phyloP scores from a whole-genome alignment of 2,888 invertebrate species.

The Terebella lapidaria region DNA sequence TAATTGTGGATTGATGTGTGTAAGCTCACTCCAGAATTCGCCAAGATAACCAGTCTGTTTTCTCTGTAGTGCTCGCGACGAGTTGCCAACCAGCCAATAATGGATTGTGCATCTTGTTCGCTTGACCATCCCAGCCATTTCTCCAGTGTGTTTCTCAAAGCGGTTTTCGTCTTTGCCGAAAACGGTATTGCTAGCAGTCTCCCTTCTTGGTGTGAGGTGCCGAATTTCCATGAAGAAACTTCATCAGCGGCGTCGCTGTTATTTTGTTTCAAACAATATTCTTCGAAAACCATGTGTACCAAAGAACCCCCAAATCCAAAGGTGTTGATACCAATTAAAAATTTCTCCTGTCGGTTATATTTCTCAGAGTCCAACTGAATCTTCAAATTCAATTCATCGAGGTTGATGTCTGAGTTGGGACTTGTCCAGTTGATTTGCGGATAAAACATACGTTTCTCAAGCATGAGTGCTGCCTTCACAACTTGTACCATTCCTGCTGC shows the following conservation, averaged over 20 bases:
- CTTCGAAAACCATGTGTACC: conserved; percentile 19
- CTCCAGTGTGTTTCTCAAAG: conserved; percentile 8
- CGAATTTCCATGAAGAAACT: conserved; percentile 12
- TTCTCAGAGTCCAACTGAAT: conserved; percentile 8
- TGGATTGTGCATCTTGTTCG: conserved; percentile 12
- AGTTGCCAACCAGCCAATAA: conserved; percentile 8
- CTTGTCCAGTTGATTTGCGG: conserved; percentile 13
- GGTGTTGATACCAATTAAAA: conserved; percentile 16
- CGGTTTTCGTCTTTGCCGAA: conserved; percentile 13
- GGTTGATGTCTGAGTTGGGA: conserved; percentile 6
- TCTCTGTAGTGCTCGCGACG: conserved; percentile 8
- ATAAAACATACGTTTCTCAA: conserved; percentile 6
- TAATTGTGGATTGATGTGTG: conserved; percentile 1
- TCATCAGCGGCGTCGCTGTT: neutral
- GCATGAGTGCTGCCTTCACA: conserved; percentile 14
- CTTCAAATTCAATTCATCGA: conserved; percentile 8
- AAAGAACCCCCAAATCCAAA: conserved; percentile 23
- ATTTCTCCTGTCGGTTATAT: conserved; percentile 7
- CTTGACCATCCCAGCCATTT: conserved; percentile 8
- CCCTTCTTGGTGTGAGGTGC: conserved; percentile 1
- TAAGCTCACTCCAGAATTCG: conserved; percentile 12
- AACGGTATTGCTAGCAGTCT: conserved; percentile 8
- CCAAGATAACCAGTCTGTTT: conserved; percentile 8
- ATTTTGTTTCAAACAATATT: conserved; percentile 3
- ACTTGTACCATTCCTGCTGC: conserved; percentile 19